phyloP scores from a whole-genome alignment of 2,113 vertebrate species.

The Anoplopoma fimbria region DNA sequence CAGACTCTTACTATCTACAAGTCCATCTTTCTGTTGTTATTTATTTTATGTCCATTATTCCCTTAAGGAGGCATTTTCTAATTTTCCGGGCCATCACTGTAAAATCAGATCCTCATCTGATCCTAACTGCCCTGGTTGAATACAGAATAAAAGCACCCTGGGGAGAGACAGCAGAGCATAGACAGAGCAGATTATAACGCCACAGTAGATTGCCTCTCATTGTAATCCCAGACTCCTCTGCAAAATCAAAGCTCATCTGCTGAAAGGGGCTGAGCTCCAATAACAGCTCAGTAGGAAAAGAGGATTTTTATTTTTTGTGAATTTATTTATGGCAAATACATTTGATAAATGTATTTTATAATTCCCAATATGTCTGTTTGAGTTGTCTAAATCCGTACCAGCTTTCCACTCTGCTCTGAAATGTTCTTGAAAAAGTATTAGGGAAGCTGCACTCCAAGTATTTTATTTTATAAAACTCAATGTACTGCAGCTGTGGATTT shows the following conservation, averaged over 20 bases:
- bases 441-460: not conserved
- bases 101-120: not conserved
- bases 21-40: not conserved
- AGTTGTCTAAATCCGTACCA: not conserved
- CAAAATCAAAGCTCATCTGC: slow-evolving; percentile 46
- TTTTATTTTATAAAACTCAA: slow-evolving; percentile 32
- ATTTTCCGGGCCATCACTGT: slow-evolving; percentile 5
- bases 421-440: not conserved
- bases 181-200: slow-evolving; percentile 58
- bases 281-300: slow-evolving; percentile 17
- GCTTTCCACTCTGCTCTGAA: not conserved
- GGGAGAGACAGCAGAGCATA: not conserved
- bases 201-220: slow-evolving; percentile 39
- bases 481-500: not conserved
- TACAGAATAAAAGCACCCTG: slow-evolving; percentile 7
- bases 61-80: not conserved
- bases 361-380: not conserved
- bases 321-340: slow-evolving; percentile 38
- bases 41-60: not conserved
- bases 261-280: slow-evolving; percentile 27
- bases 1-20: not conserved
- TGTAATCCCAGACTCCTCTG: slow-evolving; percentile 62
- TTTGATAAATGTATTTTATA: slow-evolving; percentile 32
- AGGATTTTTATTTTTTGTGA: slow-evolving; percentile 28
- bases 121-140: slow-evolving; percentile 1